phyloP scores from a whole-genome alignment of 2,888 invertebrate species.

The Petrolisthes cinctipes region DNA sequence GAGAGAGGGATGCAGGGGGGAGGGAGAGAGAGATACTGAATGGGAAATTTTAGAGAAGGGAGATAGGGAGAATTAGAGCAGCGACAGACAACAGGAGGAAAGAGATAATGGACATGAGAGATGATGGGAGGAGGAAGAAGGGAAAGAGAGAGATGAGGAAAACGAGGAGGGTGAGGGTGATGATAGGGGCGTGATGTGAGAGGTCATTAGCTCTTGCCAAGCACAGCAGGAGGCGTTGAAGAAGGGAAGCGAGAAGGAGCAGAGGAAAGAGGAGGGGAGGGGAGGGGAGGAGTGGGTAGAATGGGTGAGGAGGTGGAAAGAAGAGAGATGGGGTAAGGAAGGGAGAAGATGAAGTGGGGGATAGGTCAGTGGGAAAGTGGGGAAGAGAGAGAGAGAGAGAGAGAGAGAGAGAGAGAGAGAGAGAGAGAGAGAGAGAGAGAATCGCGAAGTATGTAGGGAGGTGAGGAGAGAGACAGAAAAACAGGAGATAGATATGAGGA shows the following conservation, averaged over 20 bases:
- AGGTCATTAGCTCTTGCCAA: too few relatives aligned
- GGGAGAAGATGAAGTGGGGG: not conserved
- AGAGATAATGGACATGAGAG: not conserved
- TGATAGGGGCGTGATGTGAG: not conserved
- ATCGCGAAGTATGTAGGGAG: not conserved
- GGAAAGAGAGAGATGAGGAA: not conserved
- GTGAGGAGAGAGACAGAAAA: not conserved
- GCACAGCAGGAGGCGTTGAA: too few relatives aligned
- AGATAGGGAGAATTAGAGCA: not conserved
- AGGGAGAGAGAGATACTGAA: too few relatives aligned
- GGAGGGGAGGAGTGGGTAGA: too few relatives aligned
- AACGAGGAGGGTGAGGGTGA: not conserved
- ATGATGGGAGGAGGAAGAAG: too few relatives aligned
- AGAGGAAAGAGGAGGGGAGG: conserved; percentile 7
- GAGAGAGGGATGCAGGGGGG: not conserved
- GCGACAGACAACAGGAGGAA: not conserved
- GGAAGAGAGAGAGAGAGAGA: not conserved
- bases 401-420: not conserved
- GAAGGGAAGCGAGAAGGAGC: not conserved
- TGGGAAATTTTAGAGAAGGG: not conserved
- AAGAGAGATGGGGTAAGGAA: not conserved
- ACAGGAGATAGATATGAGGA: not conserved
- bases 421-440: not conserved
- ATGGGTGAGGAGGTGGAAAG: not conserved
- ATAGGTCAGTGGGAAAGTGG: not conserved